Evolutionary conservation across 2,113 vertebrate genomes (phyloP).

Genomic region (Halcyon malimbica): DNA sequence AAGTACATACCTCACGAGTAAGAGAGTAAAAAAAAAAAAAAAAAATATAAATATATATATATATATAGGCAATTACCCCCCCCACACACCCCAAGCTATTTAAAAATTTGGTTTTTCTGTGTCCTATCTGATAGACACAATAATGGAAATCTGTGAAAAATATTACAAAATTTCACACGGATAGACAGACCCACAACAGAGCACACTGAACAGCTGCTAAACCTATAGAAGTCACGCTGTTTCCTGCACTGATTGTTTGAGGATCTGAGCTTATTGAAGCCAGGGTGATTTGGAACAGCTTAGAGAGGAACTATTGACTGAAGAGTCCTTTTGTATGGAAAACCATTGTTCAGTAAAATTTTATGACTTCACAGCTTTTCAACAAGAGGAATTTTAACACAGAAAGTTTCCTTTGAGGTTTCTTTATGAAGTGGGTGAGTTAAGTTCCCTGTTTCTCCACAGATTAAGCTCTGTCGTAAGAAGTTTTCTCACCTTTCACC

Average conservation of each 20-base stretch:
- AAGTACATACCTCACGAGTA: too few species aligned
- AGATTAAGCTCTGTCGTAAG: slow-evolving; percentile 19
- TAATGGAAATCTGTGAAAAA: neutral
- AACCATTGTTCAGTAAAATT: slow-evolving; percentile 55
- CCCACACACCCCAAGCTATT: neutral
- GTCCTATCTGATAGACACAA: neutral
- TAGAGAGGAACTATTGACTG: slow-evolving; percentile 16
- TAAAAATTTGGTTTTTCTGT: neutral
- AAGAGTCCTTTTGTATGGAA: slow-evolving; percentile 50
- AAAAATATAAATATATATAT: too few species aligned
- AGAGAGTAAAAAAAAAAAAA: too few species aligned
- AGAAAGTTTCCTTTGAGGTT: slow-evolving; percentile 3
- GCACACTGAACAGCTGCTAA: slow-evolving; percentile 2
- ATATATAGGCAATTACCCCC: neutral
- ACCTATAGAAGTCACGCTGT: slow-evolving; percentile 14
- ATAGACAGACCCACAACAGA: slow-evolving; percentile 1
- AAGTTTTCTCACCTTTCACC: slow-evolving; percentile 3
- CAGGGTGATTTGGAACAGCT: slow-evolving; percentile 34
- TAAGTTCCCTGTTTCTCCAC: neutral
- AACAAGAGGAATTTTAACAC: slow-evolving; percentile 61
- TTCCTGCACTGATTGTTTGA: neutral
- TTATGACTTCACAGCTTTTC: slow-evolving; percentile 56
- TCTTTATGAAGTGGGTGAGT: slow-evolving; percentile 42
- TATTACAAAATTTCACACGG: neutral
- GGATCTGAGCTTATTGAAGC: slow-evolving; percentile 8